A percentile compares a stretch with the other conserved stretches of the same genome.
Conservation (phyloP, 2,888 invertebrate genomes). For the Herminia tarsipennalis region DNA sequence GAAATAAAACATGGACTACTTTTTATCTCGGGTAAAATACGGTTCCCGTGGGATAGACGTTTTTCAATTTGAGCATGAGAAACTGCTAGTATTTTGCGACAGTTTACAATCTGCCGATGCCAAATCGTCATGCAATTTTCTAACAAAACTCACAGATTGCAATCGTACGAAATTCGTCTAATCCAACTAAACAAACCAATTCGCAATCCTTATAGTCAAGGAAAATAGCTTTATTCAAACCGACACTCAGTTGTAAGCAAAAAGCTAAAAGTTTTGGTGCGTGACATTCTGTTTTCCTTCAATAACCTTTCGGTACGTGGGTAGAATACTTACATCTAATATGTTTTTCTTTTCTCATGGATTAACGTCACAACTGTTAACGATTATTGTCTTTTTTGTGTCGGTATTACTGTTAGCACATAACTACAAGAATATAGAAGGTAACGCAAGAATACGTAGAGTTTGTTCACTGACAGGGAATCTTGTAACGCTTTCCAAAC, state of each 20-base stretch:
- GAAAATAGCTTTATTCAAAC: constrained; percentile 26
- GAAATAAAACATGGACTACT: too few relatives aligned
- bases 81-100: too few relatives aligned
- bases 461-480: too few relatives aligned
- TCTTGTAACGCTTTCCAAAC: too few relatives aligned
- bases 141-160: background rate
- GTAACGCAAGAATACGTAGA: too few relatives aligned
- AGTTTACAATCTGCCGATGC: too few relatives aligned
- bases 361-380: constrained; percentile 31
- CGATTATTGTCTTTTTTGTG: constrained; percentile 18
- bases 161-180: background rate
- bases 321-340: constrained; percentile 36
- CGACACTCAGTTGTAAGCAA: constrained; percentile 27
- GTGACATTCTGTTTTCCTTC: constrained; percentile 52
- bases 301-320: constrained; percentile 50
- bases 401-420: constrained; percentile 8
- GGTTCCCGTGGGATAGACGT: too few relatives aligned
- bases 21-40: too few relatives aligned
- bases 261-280: constrained; percentile 30
- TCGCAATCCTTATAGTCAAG: background rate
- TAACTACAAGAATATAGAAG: too few relatives aligned
- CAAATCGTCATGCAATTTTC: too few relatives aligned
- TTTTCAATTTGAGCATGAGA: too few relatives aligned
- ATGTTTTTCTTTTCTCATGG: constrained; percentile 22
- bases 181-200: background rate